Evolutionary conservation across 2,797 vertebrate species (phyloP).

Genomic region (Hippopotamyrus pictus): DNA sequence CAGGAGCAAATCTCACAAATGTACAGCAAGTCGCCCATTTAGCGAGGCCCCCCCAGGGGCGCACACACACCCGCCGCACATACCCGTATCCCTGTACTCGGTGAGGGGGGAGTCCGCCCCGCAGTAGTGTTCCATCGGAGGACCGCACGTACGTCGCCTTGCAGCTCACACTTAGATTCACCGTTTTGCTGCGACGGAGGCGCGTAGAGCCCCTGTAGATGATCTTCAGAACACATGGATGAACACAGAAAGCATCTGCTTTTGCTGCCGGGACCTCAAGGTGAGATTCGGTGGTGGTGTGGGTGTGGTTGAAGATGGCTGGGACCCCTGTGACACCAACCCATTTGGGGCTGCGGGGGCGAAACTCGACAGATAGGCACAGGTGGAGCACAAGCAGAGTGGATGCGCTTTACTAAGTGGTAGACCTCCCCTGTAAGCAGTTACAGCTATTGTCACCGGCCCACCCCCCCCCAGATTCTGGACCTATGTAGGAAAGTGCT

Average conservation of each 20-base stretch:
- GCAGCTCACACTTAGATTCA: neutral
- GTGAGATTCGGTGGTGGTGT: neutral
- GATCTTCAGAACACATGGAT: neutral
- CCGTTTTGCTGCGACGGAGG: neutral
- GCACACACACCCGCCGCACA: neutral
- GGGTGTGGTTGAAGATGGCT: neutral
- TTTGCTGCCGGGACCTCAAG: neutral
- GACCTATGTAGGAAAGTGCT: neutral
- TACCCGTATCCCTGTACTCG: neutral
- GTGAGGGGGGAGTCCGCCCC: neutral
- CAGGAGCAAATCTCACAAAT: conserved; percentile 62
- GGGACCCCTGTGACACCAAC: neutral
- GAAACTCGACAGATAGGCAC: neutral
- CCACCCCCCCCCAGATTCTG: neutral
- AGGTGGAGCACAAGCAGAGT: neutral
- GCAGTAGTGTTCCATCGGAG: neutral
- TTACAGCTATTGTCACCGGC: neutral
- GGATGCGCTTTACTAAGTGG: neutral
- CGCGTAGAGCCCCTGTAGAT: neutral
- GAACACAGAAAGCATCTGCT: neutral
- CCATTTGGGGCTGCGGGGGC: neutral
- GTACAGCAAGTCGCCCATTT: conserved; percentile 57
- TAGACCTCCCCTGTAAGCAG: neutral
- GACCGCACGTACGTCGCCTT: neutral
- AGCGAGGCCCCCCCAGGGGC: conserved; percentile 13